These are phyloP conservation scores for Kryphioiulus occultus DNA, from an alignment of 2,888 invertebrate genomes.

Conservation along the genomic window DNA sequence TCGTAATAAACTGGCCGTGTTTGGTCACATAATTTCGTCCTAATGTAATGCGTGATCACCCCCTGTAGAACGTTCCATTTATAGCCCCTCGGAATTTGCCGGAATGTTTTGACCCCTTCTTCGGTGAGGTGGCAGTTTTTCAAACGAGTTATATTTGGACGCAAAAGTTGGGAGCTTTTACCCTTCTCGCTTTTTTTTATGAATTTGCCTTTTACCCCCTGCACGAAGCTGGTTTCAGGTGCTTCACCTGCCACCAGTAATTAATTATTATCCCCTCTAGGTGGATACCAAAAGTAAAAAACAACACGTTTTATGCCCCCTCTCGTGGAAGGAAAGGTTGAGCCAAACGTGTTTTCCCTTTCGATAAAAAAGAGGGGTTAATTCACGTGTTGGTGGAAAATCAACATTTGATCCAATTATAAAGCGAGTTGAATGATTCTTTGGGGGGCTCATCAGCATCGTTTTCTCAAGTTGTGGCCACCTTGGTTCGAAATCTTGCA, in stretches of 20 bases:
- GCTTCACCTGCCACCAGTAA: conserved; percentile 35
- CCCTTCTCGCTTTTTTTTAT: conserved; percentile 3
- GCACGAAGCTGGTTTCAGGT: conserved; percentile 3
- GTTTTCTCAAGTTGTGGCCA: background rate
- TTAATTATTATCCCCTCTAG: conserved; percentile 35
- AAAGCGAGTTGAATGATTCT: background rate
- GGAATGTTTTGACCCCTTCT: conserved; percentile 2
- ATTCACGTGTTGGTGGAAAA: background rate
- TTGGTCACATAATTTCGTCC: background rate
- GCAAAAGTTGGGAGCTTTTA: background rate
- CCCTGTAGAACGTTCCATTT: background rate
- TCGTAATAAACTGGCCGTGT: background rate
- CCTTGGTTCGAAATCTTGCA: background rate
- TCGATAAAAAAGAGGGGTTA: conserved; percentile 2
- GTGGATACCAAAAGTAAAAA: background rate
- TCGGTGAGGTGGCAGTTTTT: conserved; percentile 14
- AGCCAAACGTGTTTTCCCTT: background rate
- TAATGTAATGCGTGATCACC: background rate
- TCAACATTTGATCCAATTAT: background rate
- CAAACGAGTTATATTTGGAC: conserved; percentile 19
- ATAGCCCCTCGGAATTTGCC: background rate
- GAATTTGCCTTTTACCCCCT: background rate
- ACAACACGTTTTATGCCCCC: background rate
- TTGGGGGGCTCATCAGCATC: background rate
- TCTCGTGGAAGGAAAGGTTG: background rate